phyloP scores from a whole-genome alignment of 2,797 vertebrate species.

The Lerista edwardsae region DNA sequence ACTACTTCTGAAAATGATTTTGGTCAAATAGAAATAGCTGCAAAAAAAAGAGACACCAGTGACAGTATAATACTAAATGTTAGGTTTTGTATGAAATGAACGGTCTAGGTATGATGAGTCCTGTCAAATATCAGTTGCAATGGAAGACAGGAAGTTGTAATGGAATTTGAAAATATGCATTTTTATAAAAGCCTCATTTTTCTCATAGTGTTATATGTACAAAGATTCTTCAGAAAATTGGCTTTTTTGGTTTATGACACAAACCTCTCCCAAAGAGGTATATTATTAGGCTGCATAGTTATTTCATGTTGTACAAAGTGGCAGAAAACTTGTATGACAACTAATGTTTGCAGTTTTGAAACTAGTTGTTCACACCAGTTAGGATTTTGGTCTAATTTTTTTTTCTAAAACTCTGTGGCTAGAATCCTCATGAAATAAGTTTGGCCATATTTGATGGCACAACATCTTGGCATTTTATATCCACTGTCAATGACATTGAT shows the following conservation, averaged over 20 bases:
- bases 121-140: conserved; percentile 38
- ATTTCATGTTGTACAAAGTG: conserved; percentile 1
- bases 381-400: background rate
- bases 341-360: rapidly evolving
- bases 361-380: background rate
- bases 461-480: background rate
- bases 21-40: background rate
- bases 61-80: conserved; percentile 9
- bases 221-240: conserved; percentile 15
- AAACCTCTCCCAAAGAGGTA: background rate
- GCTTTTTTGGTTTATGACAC: conserved; percentile 35
- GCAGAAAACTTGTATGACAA: background rate
- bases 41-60: conserved; percentile 7
- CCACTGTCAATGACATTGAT: background rate
- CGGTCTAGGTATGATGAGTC: conserved; percentile 32
- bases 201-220: conserved; percentile 17
- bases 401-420: background rate
- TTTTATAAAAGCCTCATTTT: background rate
- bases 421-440: background rate
- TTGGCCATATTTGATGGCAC: background rate
- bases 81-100: conserved; percentile 20
- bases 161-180: conserved; percentile 31
- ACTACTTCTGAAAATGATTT: conserved; percentile 18
- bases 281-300: conserved; percentile 16
- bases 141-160: conserved; percentile 14